Evolutionary conservation across 1,140 invertebrate species (phyloP).

Genomic region (Tenebrio molitor): DNA sequence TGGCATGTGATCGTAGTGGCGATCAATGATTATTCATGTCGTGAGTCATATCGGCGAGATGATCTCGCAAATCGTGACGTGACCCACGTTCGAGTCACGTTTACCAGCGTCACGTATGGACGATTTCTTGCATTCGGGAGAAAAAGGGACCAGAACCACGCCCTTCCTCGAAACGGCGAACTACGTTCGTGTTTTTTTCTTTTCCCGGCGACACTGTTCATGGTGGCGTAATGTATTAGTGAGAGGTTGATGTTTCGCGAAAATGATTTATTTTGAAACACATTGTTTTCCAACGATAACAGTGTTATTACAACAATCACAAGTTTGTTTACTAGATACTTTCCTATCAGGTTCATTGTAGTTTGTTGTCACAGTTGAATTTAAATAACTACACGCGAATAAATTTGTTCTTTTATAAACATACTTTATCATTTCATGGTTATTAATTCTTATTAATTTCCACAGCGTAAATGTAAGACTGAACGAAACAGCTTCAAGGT

Average conservation of each 20-base stretch:
- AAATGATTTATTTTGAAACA: background rate
- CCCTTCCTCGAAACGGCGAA: too few relatives aligned
- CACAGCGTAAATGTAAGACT: background rate
- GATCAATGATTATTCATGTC: constrained; percentile 38
- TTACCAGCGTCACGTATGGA: background rate
- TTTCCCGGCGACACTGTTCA: too few relatives aligned
- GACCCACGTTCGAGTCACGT: constrained; percentile 1
- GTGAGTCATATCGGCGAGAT: constrained; percentile 30
- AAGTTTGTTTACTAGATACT: constrained; percentile 16
- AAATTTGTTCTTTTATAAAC: background rate
- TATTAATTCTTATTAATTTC: constrained; percentile 4
- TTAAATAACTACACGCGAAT: constrained; percentile 3
- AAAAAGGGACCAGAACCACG: background rate
- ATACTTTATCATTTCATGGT: background rate
- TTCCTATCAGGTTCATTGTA: constrained; percentile 26
- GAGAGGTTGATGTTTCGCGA: too few relatives aligned
- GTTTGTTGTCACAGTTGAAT: background rate
- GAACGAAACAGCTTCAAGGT: too few relatives aligned
- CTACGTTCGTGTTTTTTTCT: too few relatives aligned
- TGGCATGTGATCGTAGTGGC: constrained; percentile 19
- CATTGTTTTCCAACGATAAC: constrained; percentile 5
- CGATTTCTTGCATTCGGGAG: constrained; percentile 15
- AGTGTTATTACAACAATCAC: constrained; percentile 5
- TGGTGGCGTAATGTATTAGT: too few relatives aligned
- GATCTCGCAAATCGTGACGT: constrained; percentile 31